Evolutionary conservation across 2,888 invertebrate species (phyloP).

Genomic region (Lithodes maja): DNA sequence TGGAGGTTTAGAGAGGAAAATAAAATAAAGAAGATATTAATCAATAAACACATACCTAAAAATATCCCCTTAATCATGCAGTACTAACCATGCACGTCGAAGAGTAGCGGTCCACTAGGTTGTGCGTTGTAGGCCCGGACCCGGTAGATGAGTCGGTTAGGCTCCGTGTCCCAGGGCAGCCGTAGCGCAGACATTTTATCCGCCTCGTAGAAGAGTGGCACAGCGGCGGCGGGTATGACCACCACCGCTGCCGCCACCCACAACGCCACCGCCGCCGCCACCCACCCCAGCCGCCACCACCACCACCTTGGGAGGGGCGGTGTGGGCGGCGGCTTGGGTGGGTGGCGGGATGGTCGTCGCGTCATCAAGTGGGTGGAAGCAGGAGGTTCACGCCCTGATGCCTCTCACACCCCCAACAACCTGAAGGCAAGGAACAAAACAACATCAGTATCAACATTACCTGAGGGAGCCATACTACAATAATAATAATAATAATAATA

Average conservation of each 20-base stretch:
- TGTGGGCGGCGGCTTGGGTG: slow-evolving; percentile 39
- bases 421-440: neutral
- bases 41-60: no score
- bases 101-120: slow-evolving; percentile 89
- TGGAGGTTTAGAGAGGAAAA: no score
- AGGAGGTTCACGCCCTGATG: neutral
- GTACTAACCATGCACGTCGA: slow-evolving; percentile 83
- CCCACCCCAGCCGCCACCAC: slow-evolving; percentile 33
- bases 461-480: no score
- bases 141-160: slow-evolving; percentile 90
- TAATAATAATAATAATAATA: no score
- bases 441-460: no score
- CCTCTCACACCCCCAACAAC: neutral
- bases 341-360: slow-evolving; percentile 48
- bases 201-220: slow-evolving; percentile 62
- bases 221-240: slow-evolving; percentile 18
- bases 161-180: slow-evolving; percentile 51
- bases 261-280: slow-evolving; percentile 39
- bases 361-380: slow-evolving; percentile 46
- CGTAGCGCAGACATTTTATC: slow-evolving; percentile 57
- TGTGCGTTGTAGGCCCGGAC: slow-evolving; percentile 90
- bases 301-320: slow-evolving; percentile 9
- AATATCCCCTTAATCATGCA: neutral
- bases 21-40: no score
- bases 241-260: neutral